A percentile compares a stretch with the other conserved stretches of the same genome.
Conservation (phyloP, 2,113 vertebrate species). For the Ptilorrhoa leucosticta region DNA sequence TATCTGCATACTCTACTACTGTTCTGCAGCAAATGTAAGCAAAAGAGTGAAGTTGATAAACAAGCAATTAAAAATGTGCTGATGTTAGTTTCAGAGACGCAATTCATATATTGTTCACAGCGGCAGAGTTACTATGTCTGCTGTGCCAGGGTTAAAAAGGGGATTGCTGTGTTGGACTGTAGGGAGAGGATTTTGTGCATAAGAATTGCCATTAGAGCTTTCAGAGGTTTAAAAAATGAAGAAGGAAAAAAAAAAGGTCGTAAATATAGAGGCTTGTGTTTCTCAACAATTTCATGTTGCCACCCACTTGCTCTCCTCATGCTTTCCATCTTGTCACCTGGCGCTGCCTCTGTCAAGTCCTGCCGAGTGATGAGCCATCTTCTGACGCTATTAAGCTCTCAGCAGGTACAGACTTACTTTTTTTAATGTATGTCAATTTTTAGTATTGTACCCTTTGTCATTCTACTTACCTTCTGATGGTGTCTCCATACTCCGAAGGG, state of each 20-base stretch:
- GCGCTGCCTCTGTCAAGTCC: not conserved
- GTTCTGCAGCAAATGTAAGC: not conserved
- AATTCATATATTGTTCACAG: not conserved
- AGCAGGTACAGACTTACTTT: not conserved
- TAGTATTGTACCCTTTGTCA: not conserved
- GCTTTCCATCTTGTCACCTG: not conserved
- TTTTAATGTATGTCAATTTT: not conserved
- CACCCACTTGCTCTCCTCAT: not conserved
- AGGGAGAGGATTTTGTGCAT: not conserved
- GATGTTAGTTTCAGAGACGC: not conserved
- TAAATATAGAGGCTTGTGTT: not conserved
- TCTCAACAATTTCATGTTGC: not conserved
- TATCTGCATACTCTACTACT: not conserved
- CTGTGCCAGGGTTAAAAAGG: not conserved
- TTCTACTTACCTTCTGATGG: not conserved
- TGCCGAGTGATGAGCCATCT: not conserved
- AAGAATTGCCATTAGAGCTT: not conserved
- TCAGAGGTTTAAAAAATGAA: not conserved
- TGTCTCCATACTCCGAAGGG: not conserved
- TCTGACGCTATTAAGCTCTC: not conserved
- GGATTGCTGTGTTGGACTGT: not conserved
- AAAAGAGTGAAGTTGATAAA: not conserved
- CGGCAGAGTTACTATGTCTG: not conserved
- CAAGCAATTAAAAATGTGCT: not conserved
- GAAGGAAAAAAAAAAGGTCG: rapidly evolving